Percentiles rank a stretch among this genome's conserved stretches.
phyloP scores from a whole-genome alignment of 2,888 invertebrate genomes.

The Alcis repandata region DNA sequence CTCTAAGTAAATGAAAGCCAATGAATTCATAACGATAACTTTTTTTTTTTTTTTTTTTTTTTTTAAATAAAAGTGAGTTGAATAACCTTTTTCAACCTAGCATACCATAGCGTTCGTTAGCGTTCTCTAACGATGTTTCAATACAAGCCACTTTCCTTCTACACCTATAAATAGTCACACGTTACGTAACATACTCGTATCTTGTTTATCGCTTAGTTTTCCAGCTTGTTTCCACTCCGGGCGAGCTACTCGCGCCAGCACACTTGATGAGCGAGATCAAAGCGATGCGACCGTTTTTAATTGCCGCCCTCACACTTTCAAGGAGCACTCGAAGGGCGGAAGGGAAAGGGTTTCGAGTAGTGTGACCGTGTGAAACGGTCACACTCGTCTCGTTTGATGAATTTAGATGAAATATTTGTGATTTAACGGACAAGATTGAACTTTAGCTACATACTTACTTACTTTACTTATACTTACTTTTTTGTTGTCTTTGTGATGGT shows the following conservation, averaged over 20 bases:
- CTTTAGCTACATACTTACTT: not conserved
- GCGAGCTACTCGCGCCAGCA: constrained; percentile 45
- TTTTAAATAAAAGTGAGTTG: too few relatives aligned
- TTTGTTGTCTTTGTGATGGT: not conserved
- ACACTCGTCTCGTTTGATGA: constrained; percentile 7
- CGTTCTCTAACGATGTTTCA: too few relatives aligned
- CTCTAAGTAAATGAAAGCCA: too few relatives aligned
- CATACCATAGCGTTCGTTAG: too few relatives aligned
- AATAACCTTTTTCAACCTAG: too few relatives aligned
- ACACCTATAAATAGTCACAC: too few relatives aligned
- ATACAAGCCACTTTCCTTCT: too few relatives aligned
- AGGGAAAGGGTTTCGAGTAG: constrained; percentile 15
- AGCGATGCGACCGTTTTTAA: constrained; percentile 68
- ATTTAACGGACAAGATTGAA: not conserved
- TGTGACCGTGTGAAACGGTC: constrained; percentile 17
- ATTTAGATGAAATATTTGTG: not conserved
- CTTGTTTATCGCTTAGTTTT: constrained; percentile 8
- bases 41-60: too few relatives aligned
- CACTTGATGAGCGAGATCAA: constrained; percentile 60
- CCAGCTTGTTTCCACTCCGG: constrained; percentile 33
- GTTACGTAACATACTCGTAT: too few relatives aligned
- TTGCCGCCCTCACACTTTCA: constrained; percentile 65
- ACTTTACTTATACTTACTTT: too few relatives aligned
- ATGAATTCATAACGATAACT: too few relatives aligned
- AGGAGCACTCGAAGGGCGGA: constrained; percentile 13